A percentile compares a stretch with the other conserved stretches of the same genome.
Evolutionary conservation across 2,888 invertebrate species (phyloP).

Genomic region (Ormyrus thymus): DNA sequence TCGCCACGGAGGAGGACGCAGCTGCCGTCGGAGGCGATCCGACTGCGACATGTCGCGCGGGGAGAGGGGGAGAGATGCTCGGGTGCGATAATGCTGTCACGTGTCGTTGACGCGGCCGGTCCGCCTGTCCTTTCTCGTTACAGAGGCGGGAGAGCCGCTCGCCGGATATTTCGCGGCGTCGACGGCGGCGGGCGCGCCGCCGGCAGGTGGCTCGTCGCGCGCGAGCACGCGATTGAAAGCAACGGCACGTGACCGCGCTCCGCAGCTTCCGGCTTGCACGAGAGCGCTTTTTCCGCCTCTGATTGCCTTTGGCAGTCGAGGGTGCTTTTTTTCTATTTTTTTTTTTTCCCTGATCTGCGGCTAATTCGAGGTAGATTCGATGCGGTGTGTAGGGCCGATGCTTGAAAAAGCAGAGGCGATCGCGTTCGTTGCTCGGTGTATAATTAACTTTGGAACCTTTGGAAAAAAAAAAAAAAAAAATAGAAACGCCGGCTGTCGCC

Average conservation of each 20-base stretch:
- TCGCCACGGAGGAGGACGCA: slow-evolving; percentile 18
- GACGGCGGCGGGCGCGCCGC: not conserved
- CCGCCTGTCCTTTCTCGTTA: slow-evolving; percentile 32
- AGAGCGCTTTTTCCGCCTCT: too few species aligned
- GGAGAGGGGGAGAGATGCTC: slow-evolving; percentile 18
- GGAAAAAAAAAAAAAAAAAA: too few species aligned
- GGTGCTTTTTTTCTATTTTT: not conserved
- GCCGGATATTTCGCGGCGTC: not conserved
- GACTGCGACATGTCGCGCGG: not conserved
- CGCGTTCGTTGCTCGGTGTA: too few species aligned
- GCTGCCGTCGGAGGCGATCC: slow-evolving; percentile 1
- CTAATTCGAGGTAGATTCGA: too few species aligned
- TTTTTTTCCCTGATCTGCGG: not conserved
- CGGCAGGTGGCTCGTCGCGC: slow-evolving; percentile 11
- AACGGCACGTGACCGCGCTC: not conserved
- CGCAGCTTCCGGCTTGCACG: too few species aligned
- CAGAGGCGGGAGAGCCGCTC: slow-evolving; percentile 1
- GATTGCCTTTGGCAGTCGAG: too few species aligned
- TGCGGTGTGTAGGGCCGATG: too few species aligned
- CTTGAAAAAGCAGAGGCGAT: too few species aligned
- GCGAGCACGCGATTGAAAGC: slow-evolving; percentile 10
- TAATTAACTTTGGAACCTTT: too few species aligned
- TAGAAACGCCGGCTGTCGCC: too few species aligned
- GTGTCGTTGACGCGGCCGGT: slow-evolving; percentile 28
- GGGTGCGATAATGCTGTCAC: slow-evolving; percentile 18